Percentiles rank a stretch among this genome's conserved stretches.
Evolutionary conservation across 2,113 vertebrate species (phyloP).

Genomic region (Acrocephalus arundinaceus): DNA sequence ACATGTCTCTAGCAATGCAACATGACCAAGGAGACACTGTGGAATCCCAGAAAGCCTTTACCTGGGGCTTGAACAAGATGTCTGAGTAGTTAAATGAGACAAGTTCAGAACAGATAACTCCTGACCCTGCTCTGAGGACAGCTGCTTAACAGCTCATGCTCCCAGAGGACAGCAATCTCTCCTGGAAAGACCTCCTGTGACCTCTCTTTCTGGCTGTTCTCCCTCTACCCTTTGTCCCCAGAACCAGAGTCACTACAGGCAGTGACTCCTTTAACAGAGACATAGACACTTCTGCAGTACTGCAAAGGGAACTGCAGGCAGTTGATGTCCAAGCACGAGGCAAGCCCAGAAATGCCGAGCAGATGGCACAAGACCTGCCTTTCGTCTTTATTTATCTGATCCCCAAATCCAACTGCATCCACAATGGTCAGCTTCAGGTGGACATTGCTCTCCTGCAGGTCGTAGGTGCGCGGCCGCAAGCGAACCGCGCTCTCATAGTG

Average conservation of each 20-base stretch:
- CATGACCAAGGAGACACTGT: background rate
- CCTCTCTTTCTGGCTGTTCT: background rate
- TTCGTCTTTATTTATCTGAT: slow-evolving; percentile 98
- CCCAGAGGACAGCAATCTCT: background rate
- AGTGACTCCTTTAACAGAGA: background rate
- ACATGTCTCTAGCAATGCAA: background rate
- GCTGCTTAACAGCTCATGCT: background rate
- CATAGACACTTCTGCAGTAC: rapidly evolving
- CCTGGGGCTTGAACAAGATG: background rate
- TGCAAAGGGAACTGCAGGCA: background rate
- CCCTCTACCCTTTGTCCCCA: background rate
- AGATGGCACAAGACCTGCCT: slow-evolving; percentile 80
- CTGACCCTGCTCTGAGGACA: background rate
- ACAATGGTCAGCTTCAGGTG: slow-evolving; percentile 95
- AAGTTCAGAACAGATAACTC: background rate
- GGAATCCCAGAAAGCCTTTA: background rate
- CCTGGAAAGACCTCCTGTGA: background rate
- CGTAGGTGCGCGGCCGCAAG: slow-evolving; percentile 90
- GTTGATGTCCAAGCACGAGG: background rate
- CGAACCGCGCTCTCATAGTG: slow-evolving; percentile 90
- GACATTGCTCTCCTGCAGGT: slow-evolving; percentile 94
- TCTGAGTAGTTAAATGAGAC: background rate
- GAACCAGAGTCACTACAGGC: background rate
- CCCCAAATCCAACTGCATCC: slow-evolving; percentile 94
- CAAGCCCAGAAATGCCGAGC: background rate